Base-by-base conservation (phyloP, 2,797 vertebrate species). In the Jordanella pulchra region DNA sequence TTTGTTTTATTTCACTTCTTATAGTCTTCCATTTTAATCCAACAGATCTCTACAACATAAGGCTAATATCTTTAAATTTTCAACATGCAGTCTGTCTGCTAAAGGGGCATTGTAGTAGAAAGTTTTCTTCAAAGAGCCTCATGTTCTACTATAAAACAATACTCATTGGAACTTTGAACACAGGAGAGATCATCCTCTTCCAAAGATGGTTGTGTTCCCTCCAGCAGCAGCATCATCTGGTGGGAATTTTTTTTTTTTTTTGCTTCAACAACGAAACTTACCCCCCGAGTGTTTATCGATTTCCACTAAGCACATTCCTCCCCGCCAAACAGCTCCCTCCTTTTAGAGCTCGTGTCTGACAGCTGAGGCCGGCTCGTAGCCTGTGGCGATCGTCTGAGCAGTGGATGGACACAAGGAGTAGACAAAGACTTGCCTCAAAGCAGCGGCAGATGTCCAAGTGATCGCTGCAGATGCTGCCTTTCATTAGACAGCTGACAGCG, bases 361-460 rank as follows among this genome's bases (percentile, higher is more conserved):
- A 86, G 87, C 84, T 83, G 82, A 84, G 87, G 86, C 87, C 77
- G 54, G 69, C 81, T 77, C n/a, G 30, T 91, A 67, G 92, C 93
- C 92, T 21, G 73, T 73, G 91, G 94, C 91, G 56, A 82, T 83
- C 48, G 82, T 85, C 87, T 48, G 64, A 83, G 80, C 70, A 71
- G 82, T 53, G 81, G 83, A 82, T 78, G 78, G 84, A 67, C 69
- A 64, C 75, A 80, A 76, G 4, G 58, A 61, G 58, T 32, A 68
- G 78, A 88, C 87, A 90, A 88, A 80, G 86, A 72, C 63, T 77
- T 7, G 70, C 77, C 87, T 89, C 69, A 85, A 73, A 88, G 85
- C 77, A 11, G 70, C 66, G 48, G 83, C 92, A 91, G 91, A 91
- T 93, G 92, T 91, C 83, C 82, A 39, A 84, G 71, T 71, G 82